phyloP scores from a whole-genome alignment of 2,888 invertebrate genomes.

The Litoditis marina region DNA sequence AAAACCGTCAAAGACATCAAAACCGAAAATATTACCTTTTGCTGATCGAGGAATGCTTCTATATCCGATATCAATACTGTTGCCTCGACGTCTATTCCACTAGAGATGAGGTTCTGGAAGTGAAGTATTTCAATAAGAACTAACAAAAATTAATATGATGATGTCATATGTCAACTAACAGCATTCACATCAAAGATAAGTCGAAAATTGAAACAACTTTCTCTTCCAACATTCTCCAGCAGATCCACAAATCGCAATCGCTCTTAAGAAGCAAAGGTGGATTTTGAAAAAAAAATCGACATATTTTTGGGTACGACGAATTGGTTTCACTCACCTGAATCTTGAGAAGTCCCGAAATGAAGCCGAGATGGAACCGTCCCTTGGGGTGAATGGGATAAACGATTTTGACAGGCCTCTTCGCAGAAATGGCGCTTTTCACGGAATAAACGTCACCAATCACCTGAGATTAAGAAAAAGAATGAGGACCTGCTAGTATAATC shows the following conservation, averaged over 20 bases:
- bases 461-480: no score
- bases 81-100: slow-evolving; percentile 26
- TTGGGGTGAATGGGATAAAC: slow-evolving; percentile 36
- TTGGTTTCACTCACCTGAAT: slow-evolving; percentile 23
- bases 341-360: slow-evolving; percentile 31
- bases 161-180: no score
- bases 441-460: not conserved
- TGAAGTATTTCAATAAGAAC: not conserved
- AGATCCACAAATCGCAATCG: no score
- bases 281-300: not conserved
- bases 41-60: slow-evolving; percentile 57
- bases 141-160: not conserved
- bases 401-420: slow-evolving; percentile 22
- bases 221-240: no score
- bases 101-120: slow-evolving; percentile 17
- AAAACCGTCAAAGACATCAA: no score
- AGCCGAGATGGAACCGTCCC: slow-evolving; percentile 47
- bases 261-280: no score
- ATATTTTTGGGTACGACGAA: no score
- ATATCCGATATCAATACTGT: slow-evolving; percentile 53
- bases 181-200: no score
- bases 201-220: no score
- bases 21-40: slow-evolving; percentile 44
- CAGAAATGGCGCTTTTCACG: not conserved
- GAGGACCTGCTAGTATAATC: no score